Evolutionary conservation across 2,797 vertebrate genomes (phyloP).

Genomic region (Danionella dracula): DNA sequence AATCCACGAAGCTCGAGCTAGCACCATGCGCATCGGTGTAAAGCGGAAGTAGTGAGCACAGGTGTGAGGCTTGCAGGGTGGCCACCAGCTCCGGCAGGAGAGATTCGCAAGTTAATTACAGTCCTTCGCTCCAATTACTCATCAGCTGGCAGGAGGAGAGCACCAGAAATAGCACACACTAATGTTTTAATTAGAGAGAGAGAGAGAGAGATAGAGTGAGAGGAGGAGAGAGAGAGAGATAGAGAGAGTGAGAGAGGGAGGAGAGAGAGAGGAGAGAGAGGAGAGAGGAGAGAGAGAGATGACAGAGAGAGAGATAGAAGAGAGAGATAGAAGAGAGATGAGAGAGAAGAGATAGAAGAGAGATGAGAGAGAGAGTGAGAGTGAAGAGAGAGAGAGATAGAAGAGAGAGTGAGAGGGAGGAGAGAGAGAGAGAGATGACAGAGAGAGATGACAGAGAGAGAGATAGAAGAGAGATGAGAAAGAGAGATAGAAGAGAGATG

Average conservation of each 20-base stretch:
- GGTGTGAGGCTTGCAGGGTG: conserved; percentile 45
- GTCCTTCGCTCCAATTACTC: conserved; percentile 60
- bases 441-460: no score
- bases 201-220: neutral
- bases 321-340: no score
- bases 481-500: no score
- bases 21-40: no score
- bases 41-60: conserved; percentile 25
- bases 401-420: no score
- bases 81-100: conserved; percentile 58
- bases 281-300: conserved; percentile 51
- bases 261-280: conserved; percentile 23
- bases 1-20: no score
- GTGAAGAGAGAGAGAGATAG: no score
- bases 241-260: conserved; percentile 10
- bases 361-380: no score
- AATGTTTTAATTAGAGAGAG: conserved; percentile 37
- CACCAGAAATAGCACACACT: conserved; percentile 41
- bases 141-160: conserved; percentile 43
- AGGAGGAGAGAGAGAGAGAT: no score
- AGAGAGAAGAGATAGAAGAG: no score
- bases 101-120: conserved; percentile 68
- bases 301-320: conserved; percentile 44
- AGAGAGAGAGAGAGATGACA: no score
- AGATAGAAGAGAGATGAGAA: no score